Evolutionary conservation across 2,113 vertebrate species (phyloP).

Genomic region (Perca flavescens): DNA sequence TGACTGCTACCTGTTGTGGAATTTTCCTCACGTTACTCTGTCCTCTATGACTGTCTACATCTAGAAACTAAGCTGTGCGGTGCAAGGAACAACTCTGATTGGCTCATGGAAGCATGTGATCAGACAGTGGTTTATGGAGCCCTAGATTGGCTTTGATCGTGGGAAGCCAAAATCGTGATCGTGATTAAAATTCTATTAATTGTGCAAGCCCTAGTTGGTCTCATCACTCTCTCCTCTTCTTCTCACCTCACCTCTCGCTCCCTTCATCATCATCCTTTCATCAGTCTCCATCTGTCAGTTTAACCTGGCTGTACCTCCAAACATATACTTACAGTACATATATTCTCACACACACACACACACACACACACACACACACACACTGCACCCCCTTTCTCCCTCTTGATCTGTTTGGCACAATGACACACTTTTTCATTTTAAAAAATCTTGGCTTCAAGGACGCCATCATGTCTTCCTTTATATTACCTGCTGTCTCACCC

Average conservation of each 20-base stretch:
- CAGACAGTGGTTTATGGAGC: no score
- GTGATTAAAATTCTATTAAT: no score
- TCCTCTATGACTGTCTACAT: no score
- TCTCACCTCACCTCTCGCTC: constrained; percentile 27
- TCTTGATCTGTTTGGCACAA: not conserved
- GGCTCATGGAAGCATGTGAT: no score
- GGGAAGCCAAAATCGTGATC: no score
- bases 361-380: constrained; percentile 13
- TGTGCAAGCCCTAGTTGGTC: not conserved
- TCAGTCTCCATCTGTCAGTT: constrained; percentile 62
- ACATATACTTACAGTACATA: not conserved
- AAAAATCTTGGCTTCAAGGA: constrained; percentile 44
- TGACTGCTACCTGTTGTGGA: no score
- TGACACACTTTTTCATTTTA: constrained; percentile 53
- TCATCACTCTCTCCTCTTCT: constrained; percentile 4
- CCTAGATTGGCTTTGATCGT: no score
- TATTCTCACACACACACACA: not conserved
- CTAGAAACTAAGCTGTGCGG: no score
- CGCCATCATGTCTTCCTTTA: constrained; percentile 43
- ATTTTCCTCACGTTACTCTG: no score
- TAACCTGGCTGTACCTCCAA: constrained; percentile 21
- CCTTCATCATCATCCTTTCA: constrained; percentile 39
- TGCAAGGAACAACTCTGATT: no score
- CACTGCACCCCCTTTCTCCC: not conserved
- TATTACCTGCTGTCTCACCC: constrained; percentile 43